Conservation (phyloP, 2,113 vertebrate species). For the Alethe castanea region DNA sequence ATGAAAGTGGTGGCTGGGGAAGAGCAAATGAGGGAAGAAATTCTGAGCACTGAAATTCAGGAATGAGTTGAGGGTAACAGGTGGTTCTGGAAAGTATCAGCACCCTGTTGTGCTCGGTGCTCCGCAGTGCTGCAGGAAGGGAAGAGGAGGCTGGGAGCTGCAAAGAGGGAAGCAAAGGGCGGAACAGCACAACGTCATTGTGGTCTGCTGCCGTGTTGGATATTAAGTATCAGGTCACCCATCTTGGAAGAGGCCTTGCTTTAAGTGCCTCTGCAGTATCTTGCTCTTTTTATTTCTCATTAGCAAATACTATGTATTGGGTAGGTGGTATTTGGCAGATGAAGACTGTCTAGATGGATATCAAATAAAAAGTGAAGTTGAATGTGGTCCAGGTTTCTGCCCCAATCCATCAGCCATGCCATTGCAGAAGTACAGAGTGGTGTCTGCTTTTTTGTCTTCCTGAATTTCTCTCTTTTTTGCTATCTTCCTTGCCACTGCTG, state of each 20-base stretch:
- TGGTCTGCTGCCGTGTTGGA: neutral
- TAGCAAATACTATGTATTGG: neutral
- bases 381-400: neutral
- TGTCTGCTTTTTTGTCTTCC: neutral
- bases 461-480: neutral
- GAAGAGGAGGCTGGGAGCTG: neutral
- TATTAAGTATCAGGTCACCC: neutral
- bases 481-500: neutral
- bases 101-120: neutral
- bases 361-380: neutral
- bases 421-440: neutral
- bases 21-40: neutral
- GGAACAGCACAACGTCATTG: rapidly evolving
- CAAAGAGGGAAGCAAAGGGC: neutral
- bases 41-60: neutral
- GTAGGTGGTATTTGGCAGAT: neutral
- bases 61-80: neutral
- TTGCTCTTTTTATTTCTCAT: neutral
- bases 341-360: neutral
- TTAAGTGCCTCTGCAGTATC: neutral
- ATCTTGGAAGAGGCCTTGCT: neutral
- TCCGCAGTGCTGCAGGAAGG: neutral
- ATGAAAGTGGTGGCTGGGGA: neutral
- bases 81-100: neutral
- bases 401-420: rapidly evolving